A percentile compares a stretch with the other conserved stretches of the same genome.
Evolutionary conservation across 2,888 invertebrate genomes (phyloP).

Genomic region (Tiliacea citrago): DNA sequence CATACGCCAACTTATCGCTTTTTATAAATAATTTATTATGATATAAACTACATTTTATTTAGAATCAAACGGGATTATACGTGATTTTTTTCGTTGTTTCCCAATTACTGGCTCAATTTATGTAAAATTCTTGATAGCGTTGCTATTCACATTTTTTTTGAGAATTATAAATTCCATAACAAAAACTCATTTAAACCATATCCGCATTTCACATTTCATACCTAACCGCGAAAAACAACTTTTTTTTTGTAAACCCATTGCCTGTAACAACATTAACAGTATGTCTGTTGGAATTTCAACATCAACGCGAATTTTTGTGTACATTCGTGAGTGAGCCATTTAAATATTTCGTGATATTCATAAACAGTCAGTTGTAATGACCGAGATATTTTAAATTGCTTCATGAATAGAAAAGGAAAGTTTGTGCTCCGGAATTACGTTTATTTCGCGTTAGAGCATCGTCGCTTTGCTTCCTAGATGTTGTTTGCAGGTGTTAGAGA

Average conservation of each 20-base stretch:
- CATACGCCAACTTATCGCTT: constrained; percentile 27
- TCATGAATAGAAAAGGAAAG: constrained; percentile 80
- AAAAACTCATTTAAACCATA: constrained; percentile 28
- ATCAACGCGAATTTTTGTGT: constrained; percentile 59
- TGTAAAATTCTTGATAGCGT: constrained; percentile 20
- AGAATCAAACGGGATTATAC: not conserved
- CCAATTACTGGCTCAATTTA: constrained; percentile 29
- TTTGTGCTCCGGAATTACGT: constrained; percentile 45
- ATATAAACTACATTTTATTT: constrained; percentile 18
- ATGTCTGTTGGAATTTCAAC: constrained; percentile 59
- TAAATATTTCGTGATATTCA: constrained; percentile 76
- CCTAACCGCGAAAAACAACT: constrained; percentile 61
- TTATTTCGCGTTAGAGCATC: constrained; percentile 28
- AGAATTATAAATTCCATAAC: constrained; percentile 8
- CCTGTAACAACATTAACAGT: constrained; percentile 57
- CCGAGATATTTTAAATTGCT: constrained; percentile 80
- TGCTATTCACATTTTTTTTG: constrained; percentile 4
- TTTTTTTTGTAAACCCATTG: constrained; percentile 56
- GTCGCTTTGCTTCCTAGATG: constrained; percentile 33
- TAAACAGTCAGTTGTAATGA: constrained; percentile 75
- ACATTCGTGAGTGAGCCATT: constrained; percentile 67
- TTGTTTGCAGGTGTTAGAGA: constrained; percentile 22
- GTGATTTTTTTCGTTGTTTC: not conserved
- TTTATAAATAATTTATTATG: constrained; percentile 36
- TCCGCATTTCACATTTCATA: constrained; percentile 45